A percentile compares a stretch with the other conserved stretches of the same genome.
These are phyloP conservation scores for Pocota personata DNA, from an alignment of 2,888 invertebrate species.

Conservation along the genomic window DNA sequence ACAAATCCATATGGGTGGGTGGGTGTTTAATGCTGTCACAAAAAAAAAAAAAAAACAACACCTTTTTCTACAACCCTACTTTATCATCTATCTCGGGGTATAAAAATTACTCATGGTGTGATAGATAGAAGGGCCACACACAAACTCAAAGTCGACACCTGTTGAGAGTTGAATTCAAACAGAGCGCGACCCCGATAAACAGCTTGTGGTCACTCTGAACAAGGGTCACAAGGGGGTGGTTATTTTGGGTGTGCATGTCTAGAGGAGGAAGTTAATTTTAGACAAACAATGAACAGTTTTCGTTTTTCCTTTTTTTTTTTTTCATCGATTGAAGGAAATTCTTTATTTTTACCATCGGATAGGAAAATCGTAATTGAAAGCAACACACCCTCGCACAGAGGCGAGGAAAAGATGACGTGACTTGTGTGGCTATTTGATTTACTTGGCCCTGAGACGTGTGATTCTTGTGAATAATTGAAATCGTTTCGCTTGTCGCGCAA, in stretches of 20 bases:
- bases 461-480: constrained; percentile 25
- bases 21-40: not conserved
- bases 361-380: not conserved
- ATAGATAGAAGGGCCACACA: not conserved
- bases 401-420: constrained; percentile 19
- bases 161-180: constrained; percentile 1
- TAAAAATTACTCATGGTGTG: not conserved
- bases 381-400: not conserved
- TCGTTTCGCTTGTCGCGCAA: constrained; percentile 6
- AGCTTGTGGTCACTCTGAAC: constrained; percentile 19
- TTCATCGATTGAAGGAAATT: not conserved
- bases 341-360: constrained; percentile 3
- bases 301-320: not conserved
- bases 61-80: not conserved
- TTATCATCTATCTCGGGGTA: not conserved
- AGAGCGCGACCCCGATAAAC: not conserved
- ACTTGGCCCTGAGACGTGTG: constrained; percentile 18
- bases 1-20: not conserved
- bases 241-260: not conserved
- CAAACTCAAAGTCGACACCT: not conserved
- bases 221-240: constrained; percentile 25
- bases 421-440: not conserved
- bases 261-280: constrained; percentile 13
- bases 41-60: not conserved
- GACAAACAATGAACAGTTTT: not conserved